Base-by-base conservation (phyloP, 2,888 invertebrate species). In the Mycalesis mineus region DNA sequence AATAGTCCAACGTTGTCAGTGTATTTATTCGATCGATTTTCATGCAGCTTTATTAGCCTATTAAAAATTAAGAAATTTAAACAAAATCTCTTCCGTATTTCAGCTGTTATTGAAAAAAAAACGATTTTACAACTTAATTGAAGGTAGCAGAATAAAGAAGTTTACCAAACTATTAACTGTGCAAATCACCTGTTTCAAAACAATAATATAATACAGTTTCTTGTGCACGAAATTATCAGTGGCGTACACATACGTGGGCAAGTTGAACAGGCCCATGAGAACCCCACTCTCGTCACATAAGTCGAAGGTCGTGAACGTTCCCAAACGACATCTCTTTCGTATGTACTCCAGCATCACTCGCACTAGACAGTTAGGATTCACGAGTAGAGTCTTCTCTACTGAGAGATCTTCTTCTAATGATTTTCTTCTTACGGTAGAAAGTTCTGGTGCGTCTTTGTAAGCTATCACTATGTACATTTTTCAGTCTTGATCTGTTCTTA, bases 271-370 rank as follows among this genome's bases (percentile, higher is more conserved):
- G 0, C 77, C 75, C 66, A 73, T 80, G 3, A 86, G 57, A 0
- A 14, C 33, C 0, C 88, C 88, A 1, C 50, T 64, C 1, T 79
- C 80, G 37, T 85, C 86, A 40, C 86, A 82, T 28, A 89, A 58
- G 44, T 89, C 88, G 58, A 87, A 89, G 42, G 73, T 65, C 0
- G 87, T 80, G 61, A 68, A 81, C 0, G 62, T 58, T 0, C 83
- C 87, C 8, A 87, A 66, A n/a, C 68, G 74, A 64, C 87, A 88
- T 54, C 73, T 77, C 68, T 81, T 84, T 60, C 88, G 67, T 7
- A 88, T 84, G 56, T 83, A 87, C 64, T 88, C 88, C 62, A 88
- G 67, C 81, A 89, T 83, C 6, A 86, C 75, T 37, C 88, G 68
- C 1, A 86, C 79, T 0, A 76, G 80, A 36, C 88, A 86, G 29